A percentile compares a stretch with the other conserved stretches of the same genome.
Conservation (phyloP, 92 coral and sea anemone genomes). For the Umimayanthus chanpuru region DNA sequence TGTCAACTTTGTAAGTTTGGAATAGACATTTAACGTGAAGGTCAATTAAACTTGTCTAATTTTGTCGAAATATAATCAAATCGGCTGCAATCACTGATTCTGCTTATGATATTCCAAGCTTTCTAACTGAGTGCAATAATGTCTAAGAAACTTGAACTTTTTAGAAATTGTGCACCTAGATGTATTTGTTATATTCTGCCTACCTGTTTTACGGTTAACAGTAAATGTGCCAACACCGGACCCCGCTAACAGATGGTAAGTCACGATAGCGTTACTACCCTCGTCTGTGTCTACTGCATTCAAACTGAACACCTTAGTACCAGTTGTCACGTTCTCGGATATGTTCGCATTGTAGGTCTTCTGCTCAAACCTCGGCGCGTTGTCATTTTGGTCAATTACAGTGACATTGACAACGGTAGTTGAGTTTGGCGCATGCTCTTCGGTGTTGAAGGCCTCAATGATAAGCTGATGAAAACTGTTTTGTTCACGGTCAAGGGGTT, state of each 20-base stretch:
- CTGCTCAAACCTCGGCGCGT: slow-evolving; percentile 49
- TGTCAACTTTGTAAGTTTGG: no score
- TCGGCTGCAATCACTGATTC: no score
- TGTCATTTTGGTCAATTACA: slow-evolving; percentile 60
- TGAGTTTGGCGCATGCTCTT: slow-evolving; percentile 51
- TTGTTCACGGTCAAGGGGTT: slow-evolving; percentile 59
- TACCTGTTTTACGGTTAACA: slow-evolving; percentile 54
- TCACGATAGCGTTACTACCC: slow-evolving; percentile 46
- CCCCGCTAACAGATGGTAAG: slow-evolving; percentile 52
- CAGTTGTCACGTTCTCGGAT: slow-evolving; percentile 52
- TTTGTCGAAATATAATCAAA: no score
- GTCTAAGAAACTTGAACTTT: background rate
- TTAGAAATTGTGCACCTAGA: background rate
- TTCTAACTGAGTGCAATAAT: background rate
- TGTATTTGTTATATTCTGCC: background rate
- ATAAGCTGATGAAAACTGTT: slow-evolving; percentile 31
- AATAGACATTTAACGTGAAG: no score
- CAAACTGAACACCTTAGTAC: slow-evolving; percentile 45
- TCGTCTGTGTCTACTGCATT: slow-evolving; percentile 47
- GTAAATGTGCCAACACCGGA: slow-evolving; percentile 56
- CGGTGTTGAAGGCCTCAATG: slow-evolving; percentile 41
- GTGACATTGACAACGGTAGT: slow-evolving; percentile 47
- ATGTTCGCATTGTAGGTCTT: slow-evolving; percentile 43
- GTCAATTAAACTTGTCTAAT: no score
- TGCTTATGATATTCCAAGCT: no score